Conservation (phyloP, 2,888 invertebrate species). For the Dicyrtoma fusca region DNA sequence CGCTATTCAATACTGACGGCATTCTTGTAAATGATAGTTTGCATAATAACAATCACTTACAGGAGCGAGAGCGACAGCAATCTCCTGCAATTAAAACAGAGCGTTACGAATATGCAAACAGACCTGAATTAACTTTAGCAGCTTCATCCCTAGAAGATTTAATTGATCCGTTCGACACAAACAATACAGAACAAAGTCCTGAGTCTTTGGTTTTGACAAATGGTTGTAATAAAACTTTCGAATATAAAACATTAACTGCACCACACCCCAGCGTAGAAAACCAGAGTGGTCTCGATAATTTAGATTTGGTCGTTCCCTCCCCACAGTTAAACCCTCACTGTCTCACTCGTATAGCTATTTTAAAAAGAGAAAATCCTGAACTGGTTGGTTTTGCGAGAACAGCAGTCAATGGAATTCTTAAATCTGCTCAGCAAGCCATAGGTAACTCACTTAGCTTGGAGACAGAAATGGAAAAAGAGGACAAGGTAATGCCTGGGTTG, state of each 20-base stretch:
- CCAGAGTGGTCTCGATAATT: background rate
- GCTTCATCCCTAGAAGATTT: no score
- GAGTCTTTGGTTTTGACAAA: no score
- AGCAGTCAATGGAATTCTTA: background rate
- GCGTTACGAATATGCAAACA: background rate
- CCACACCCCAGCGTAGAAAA: conserved; percentile 32
- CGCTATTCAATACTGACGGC: conserved; percentile 19
- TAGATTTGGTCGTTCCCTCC: background rate
- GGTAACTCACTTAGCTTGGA: background rate
- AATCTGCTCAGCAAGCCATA: background rate
- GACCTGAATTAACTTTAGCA: no score
- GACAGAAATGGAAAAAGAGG: background rate
- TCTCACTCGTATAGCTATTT: conserved; percentile 24
- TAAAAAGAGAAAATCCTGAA: conserved; percentile 31
- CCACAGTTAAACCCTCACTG: conserved; percentile 6
- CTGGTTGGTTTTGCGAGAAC: conserved; percentile 10
- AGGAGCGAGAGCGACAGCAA: background rate
- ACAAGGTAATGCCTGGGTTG: background rate
- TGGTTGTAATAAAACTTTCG: no score
- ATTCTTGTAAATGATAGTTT: conserved; percentile 18
- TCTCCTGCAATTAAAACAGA: background rate
- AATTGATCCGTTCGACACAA: no score
- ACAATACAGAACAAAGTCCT: no score
- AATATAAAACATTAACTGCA: background rate
- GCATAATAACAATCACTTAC: conserved; percentile 16